Evolutionary conservation across 2,113 vertebrate genomes (phyloP), one percentile per base, ranked within the genome.

Genomic region (Terrapene triunguis): DNA sequence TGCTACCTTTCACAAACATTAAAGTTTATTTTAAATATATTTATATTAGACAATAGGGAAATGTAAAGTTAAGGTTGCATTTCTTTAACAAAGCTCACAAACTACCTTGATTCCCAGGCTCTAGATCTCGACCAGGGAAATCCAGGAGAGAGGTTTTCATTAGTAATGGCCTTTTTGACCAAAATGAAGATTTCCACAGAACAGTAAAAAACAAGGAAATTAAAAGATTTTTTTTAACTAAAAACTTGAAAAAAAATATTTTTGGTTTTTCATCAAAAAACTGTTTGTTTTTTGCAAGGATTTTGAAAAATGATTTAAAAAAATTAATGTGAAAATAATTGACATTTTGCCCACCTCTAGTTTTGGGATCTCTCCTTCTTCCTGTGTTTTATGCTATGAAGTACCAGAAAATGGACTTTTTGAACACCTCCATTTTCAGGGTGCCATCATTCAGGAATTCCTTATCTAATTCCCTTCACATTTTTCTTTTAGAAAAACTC

Each of bases 401-500:
- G 16, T 5, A 5, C 78, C 2, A 78, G 92, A 92, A 80, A 85
- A 81, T 3, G 35, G 89, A 8, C 6, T 69, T 94, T 96, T 78
- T 1, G 0, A 88, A 38, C 22, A 69, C 24, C 2, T 89, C 88
- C 89, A 57, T 84, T 95, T 96, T 90, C 89, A 88, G 21, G 24
- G 24, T 29, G 29, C 29, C 29, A 16, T 53, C 86, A 16, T 1
- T 0, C 80, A 83, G 79, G 32, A 89, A 35, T 84, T 62, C 5
- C 96, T 89, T 85, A 6, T 55, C 84, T 92, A n/a, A 21, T 94
- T 90, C 42, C 22, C 10, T 82, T 93, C 47, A 47, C 27, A 87
- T 27, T 87, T 93, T 32, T 62, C 29, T 62, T 82, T 21, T 85
- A 87, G 81, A 51, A 24, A 85, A 95, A 6, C 6, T 50, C 81